These are phyloP conservation scores for Perithous albicinctus DNA, from an alignment of 2,888 invertebrate genomes.

Conservation along the genomic window DNA sequence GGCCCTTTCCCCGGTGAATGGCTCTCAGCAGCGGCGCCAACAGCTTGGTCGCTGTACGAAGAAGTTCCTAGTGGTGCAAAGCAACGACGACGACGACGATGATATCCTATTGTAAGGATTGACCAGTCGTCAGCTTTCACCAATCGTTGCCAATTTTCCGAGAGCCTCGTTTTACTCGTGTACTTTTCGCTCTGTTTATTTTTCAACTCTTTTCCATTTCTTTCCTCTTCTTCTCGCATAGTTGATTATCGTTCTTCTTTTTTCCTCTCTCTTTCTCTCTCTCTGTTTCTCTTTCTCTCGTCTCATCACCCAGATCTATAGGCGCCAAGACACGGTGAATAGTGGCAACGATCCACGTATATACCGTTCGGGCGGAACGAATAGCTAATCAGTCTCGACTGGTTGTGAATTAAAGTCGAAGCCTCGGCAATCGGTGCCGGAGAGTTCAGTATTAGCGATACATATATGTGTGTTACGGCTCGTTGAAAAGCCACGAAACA, in stretches of 20 bases:
- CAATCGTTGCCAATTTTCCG: slow-evolving; percentile 64
- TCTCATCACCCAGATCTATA: slow-evolving; percentile 51
- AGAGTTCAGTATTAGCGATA: not conserved
- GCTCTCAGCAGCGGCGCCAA: slow-evolving; percentile 3
- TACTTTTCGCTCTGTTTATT: slow-evolving; percentile 3
- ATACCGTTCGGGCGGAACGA: slow-evolving; percentile 64
- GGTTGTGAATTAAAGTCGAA: slow-evolving; percentile 51
- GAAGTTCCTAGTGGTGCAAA: slow-evolving; percentile 31
- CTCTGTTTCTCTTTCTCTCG: too few relatives aligned
- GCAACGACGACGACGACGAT: slow-evolving; percentile 6
- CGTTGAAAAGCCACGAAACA: slow-evolving; percentile 58
- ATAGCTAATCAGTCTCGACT: slow-evolving; percentile 55
- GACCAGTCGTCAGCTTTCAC: slow-evolving; percentile 65
- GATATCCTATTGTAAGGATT: slow-evolving; percentile 59
- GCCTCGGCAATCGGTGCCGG: slow-evolving; percentile 27
- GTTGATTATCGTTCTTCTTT: not conserved
- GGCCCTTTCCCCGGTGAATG: slow-evolving; percentile 43
- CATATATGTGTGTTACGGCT: slow-evolving; percentile 23
- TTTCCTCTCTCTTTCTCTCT: not conserved
- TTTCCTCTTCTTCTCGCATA: too few relatives aligned
- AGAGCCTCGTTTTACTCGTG: slow-evolving; percentile 23
- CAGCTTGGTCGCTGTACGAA: not conserved
- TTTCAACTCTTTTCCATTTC: too few relatives aligned
- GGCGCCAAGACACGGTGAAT: slow-evolving; percentile 25
- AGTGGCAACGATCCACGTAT: slow-evolving; percentile 58